Evolutionary conservation across 2,113 vertebrate species (phyloP).

Genomic region (Manacus vitellinus): DNA sequence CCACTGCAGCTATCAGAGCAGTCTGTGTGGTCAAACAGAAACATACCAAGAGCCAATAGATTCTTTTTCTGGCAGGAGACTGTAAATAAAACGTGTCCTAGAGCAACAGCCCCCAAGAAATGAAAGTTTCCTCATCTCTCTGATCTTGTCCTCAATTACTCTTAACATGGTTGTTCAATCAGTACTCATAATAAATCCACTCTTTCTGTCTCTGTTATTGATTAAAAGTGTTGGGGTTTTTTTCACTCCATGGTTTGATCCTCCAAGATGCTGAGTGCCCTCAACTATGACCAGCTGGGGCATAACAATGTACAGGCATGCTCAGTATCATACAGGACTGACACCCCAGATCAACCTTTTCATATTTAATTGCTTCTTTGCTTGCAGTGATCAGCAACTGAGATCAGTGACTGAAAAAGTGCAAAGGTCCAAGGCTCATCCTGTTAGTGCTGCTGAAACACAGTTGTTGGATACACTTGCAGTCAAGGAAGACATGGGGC

Average conservation of each 20-base stretch:
- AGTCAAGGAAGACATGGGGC: neutral
- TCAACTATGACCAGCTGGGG: neutral
- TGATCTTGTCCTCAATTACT: neutral
- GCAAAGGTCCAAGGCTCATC: neutral
- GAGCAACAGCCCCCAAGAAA: neutral
- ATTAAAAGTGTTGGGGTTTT: accelerated
- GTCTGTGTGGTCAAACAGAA: neutral
- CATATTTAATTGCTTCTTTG: neutral
- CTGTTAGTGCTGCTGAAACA: neutral
- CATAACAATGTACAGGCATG: neutral
- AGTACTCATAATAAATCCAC: neutral
- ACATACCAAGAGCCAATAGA: neutral
- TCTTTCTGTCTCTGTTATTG: neutral
- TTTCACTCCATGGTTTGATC: neutral
- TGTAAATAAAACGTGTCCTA: neutral
- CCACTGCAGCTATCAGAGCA: neutral
- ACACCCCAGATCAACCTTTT: neutral
- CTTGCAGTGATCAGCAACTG: neutral
- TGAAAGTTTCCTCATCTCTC: neutral
- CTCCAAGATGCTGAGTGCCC: neutral
- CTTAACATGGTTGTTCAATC: neutral
- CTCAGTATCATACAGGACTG: neutral
- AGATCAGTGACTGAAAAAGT: neutral
- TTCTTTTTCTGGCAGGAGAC: neutral
- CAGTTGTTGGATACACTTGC: neutral